Evolutionary conservation across 2,888 invertebrate species (phyloP), one percentile per base, ranked within the genome.

Genomic region (Physocephala rufipes): DNA sequence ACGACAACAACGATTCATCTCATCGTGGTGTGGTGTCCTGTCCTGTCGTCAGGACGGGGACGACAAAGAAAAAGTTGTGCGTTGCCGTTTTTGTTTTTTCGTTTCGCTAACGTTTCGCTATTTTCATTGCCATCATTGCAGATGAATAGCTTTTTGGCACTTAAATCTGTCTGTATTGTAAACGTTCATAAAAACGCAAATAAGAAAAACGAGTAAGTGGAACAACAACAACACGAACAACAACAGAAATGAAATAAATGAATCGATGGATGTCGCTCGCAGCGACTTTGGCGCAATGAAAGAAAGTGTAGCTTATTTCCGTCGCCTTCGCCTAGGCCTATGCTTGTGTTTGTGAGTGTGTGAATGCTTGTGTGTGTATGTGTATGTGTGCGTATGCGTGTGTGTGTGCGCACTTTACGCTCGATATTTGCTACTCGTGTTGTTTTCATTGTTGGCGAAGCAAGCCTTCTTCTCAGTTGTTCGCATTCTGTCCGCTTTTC

Each of bases 371-470:
- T 64, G n/a, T 24, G 2, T 26, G 69, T 74, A 58, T 73, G 73
- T 76, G 74, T 76, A 65, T 72, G 72, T 71, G 12, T 59, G 66
- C 71, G 9, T 55, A 12, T 63, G 47, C 63, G n/a, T 76, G 66
- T 72, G 72, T 71, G 12, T 59, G 66, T 73, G 9, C 49, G 16
- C 58, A 30, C 63, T 45, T 62, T 15, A 58, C 49, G 53, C 43
- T 63, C 62, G 9, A 45, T 43, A 70, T 73, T 73, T 67, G 51
- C 49, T 67, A 53, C 68, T 43, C 36, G 19, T 26, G 21, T 21
- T 16, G 13, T 55, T 30, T 64, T 47, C 45, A 45, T 26, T 59
- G 26, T 70, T 59, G 28, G 19, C 36, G 45, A 21, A n/a, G n/a
- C n/a, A n/a, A n/a, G n/a, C n/a, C n/a, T n/a, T n/a, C n/a, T n/a